A percentile compares a stretch with the other conserved stretches of the same genome.
Conservation (phyloP, 2,888 invertebrate genomes). For the Boloria selene region DNA sequence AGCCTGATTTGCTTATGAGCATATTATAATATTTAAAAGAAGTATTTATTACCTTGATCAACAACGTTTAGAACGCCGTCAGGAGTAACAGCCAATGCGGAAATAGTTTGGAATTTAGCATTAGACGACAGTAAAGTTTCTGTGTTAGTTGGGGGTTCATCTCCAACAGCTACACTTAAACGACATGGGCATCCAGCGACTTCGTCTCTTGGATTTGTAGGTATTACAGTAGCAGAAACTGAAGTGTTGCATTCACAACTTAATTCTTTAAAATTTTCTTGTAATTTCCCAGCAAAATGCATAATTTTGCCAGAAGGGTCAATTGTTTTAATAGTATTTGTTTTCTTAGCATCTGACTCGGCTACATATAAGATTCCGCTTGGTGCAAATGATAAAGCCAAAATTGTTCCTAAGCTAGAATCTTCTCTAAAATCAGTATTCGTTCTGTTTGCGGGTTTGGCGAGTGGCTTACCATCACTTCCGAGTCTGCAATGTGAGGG, state of each 20-base stretch:
- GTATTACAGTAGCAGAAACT: constrained; percentile 78
- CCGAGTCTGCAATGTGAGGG: constrained; percentile 93
- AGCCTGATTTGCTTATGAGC: neutral
- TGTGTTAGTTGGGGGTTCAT: constrained; percentile 88
- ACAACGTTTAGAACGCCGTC: constrained; percentile 98
- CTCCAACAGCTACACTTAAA: constrained; percentile 80
- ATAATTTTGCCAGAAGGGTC: constrained; percentile 95
- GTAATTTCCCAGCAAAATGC: constrained; percentile 95
- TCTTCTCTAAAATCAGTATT: constrained; percentile 83
- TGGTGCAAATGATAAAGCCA: constrained; percentile 94
- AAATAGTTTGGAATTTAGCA: constrained; percentile 93
- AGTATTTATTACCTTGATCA: constrained; percentile 87
- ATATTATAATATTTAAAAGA: neutral
- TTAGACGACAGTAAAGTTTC: constrained; percentile 94
- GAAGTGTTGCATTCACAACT: constrained; percentile 84
- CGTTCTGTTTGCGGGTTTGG: constrained; percentile 66
- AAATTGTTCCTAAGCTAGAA: constrained; percentile 90
- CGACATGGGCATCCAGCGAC: constrained; percentile 75
- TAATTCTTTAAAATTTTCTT: constrained; percentile 81
- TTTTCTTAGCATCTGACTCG: constrained; percentile 93
- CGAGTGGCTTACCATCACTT: constrained; percentile 71
- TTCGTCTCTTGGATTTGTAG: constrained; percentile 65
- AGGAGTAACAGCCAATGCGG: constrained; percentile 95
- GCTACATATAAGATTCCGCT: constrained; percentile 96
- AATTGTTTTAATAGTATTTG: constrained; percentile 91